Evolutionary conservation across 1,140 invertebrate genomes (phyloP).

Genomic region (Eulimnadia texana): DNA sequence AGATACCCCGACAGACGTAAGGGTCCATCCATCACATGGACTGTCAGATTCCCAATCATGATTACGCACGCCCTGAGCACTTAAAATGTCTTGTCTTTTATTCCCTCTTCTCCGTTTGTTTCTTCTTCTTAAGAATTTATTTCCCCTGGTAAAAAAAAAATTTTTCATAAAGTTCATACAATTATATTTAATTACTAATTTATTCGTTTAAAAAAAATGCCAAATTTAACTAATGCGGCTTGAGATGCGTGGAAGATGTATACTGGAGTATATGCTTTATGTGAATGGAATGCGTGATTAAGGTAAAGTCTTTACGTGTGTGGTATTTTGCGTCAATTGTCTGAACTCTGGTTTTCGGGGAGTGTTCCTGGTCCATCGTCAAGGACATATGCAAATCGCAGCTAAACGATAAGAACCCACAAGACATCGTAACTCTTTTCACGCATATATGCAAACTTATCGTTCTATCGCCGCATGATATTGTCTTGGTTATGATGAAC

Average conservation of each 20-base stretch:
- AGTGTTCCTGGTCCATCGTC: not conserved
- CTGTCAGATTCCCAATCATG: not conserved
- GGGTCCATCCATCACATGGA: not conserved
- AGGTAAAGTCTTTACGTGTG: not conserved
- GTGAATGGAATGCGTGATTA: not conserved
- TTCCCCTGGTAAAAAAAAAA: not conserved
- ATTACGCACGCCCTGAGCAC: not conserved
- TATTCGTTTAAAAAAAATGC: too few species aligned
- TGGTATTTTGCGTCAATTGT: not conserved
- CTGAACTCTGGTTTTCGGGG: not conserved
- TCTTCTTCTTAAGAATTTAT: not conserved
- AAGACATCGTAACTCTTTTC: not conserved
- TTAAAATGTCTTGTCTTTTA: not conserved
- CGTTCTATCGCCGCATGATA: not conserved
- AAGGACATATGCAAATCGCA: not conserved
- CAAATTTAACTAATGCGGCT: too few species aligned
- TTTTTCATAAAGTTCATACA: not conserved
- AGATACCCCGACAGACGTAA: not conserved
- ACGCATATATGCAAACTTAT: not conserved
- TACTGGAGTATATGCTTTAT: too few species aligned
- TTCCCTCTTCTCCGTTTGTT: not conserved
- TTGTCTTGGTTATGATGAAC: not conserved
- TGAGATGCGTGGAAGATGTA: too few species aligned
- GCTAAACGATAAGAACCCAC: not conserved
- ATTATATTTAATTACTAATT: not conserved